Base-by-base conservation (phyloP, 2,888 invertebrate genomes). In the Drosophila setosimentum region DNA sequence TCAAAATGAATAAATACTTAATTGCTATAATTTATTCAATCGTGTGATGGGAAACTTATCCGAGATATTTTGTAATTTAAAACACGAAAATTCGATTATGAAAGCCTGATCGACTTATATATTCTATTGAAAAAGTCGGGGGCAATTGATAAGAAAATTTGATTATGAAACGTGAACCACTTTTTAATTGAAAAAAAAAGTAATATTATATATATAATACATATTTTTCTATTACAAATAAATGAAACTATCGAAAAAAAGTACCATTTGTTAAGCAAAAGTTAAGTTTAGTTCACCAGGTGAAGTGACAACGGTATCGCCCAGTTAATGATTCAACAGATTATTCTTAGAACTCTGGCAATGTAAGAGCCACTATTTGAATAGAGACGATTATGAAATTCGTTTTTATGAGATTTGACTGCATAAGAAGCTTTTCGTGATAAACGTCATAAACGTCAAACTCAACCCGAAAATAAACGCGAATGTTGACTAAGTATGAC, bases 391-490 rank as follows among this genome's bases (percentile, higher is more conserved):
- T 45, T 45, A 24, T 45, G 24, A 16, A 45, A 45, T 45, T 24
- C 3, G 45, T 2, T 24, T 27, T 11, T 24, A 62, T 48, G 32
- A 24, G 10, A 21, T 24, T 30, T 11, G 21, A 51, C 27, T 32
- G 66, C 40, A 40, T 11, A n/a, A 32, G 24, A 40, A 32, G 49
- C 49, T 11, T 30, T 30, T 32, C 18, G 18, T 48, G 53, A 32
- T 66, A 53, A 66, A 48, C 16, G 53, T 18, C 35, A 18, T 66
- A 45, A 66, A 53, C 16, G 45, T 16, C 66, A 21, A 30, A 45
- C n/a, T 24, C 30, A 10, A 45, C 16, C 35, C 18, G 0, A 35
- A 35, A 48, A 16, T 45, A 45, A 53, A 33, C 32, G 27, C 16
- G 5, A 51, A 29, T 21, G n/a, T 50, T 50, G 27, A 33, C 40